phyloP scores from a whole-genome alignment of 2,888 invertebrate genomes.

The Siphlonurus alternatus region DNA sequence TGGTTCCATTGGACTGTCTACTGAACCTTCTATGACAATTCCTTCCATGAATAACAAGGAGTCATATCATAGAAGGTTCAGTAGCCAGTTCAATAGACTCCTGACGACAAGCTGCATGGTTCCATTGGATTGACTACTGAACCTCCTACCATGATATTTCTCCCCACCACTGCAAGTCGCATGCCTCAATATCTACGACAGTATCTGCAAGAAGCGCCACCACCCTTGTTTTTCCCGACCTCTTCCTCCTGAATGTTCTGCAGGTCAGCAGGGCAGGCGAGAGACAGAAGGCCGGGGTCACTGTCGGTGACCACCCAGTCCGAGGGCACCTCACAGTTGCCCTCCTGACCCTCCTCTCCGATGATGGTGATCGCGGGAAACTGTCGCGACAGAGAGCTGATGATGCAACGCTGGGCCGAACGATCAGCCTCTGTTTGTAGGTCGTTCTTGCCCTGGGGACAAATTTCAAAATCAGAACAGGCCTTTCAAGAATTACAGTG shows the following conservation, averaged over 20 bases:
- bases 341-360: slow-evolving; percentile 64
- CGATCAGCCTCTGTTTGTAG: slow-evolving; percentile 97
- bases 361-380: slow-evolving; percentile 75
- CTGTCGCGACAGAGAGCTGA: slow-evolving; percentile 64
- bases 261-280: slow-evolving; percentile 50
- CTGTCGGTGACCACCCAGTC: slow-evolving; percentile 63
- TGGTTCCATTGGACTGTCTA: no score
- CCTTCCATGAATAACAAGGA: no score
- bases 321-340: slow-evolving; percentile 38
- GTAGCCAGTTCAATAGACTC: no score
- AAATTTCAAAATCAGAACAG: no score
- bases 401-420: slow-evolving; percentile 83
- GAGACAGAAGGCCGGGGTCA: slow-evolving; percentile 45
- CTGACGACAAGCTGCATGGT: no score
- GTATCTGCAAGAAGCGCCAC: not conserved
- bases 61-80: no score
- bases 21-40: no score
- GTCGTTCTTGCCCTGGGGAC: slow-evolving; percentile 66
- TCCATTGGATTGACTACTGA: no score
- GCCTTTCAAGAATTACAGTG: no score
- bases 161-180: no score
- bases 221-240: slow-evolving; percentile 21
- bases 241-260: slow-evolving; percentile 54
- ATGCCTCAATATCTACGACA: not conserved
- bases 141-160: no score